Percentiles rank a stretch among this genome's conserved stretches.
phyloP scores from a whole-genome alignment of 2,797 vertebrate genomes.

The Thaleichthys pacificus region DNA sequence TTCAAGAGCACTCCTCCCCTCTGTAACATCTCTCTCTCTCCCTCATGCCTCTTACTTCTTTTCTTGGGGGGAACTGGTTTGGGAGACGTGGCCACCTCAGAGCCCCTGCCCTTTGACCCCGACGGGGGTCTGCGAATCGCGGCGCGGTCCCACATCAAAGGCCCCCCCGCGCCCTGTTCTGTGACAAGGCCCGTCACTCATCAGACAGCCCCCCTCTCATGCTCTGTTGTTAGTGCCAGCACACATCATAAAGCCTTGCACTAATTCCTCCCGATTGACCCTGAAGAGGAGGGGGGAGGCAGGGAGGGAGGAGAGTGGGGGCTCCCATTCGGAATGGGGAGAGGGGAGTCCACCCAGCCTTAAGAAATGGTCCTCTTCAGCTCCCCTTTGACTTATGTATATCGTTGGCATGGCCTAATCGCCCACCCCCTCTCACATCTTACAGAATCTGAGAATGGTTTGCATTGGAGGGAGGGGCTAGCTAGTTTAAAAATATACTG shows the following conservation, averaged over 20 bases:
- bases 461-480: not conserved
- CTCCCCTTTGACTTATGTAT: not conserved
- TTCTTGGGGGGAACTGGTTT: conserved; percentile 23
- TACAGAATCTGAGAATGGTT: not conserved
- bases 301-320: conserved; percentile 15
- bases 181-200: conserved; percentile 45
- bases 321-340: conserved; percentile 1
- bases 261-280: conserved; percentile 55
- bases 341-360: not conserved
- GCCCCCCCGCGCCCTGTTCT: conserved; percentile 24
- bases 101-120: conserved; percentile 52
- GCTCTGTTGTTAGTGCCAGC: conserved; percentile 38
- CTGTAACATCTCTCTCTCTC: conserved; percentile 1
- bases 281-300: conserved; percentile 21
- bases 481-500: not conserved
- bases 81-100: conserved; percentile 49
- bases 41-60: conserved; percentile 16
- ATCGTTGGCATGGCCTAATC: not conserved
- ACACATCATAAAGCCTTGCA: conserved; percentile 44
- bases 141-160: conserved; percentile 57
- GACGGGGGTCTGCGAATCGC: conserved; percentile 36
- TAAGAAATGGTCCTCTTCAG: not conserved
- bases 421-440: not conserved
- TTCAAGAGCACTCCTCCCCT: conserved; percentile 24
- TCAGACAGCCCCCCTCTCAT: conserved; percentile 15